These are phyloP conservation scores for Cyanoramphus novaezelandiae DNA, from an alignment of 2,113 vertebrate species.

Conservation along the genomic window DNA sequence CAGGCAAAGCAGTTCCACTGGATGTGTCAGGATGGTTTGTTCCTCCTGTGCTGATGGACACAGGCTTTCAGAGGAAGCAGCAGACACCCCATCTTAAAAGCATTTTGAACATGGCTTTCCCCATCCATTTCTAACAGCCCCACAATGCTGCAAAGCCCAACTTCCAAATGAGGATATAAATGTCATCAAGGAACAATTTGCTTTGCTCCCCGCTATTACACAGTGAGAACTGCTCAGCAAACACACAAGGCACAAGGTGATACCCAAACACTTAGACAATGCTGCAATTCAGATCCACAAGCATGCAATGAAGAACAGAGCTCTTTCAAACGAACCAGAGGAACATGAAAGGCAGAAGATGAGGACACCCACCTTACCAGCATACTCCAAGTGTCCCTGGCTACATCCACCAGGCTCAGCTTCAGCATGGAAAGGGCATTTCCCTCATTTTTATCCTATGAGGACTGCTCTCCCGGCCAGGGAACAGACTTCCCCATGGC, in stretches of 20 bases:
- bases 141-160: background rate
- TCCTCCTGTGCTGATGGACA: background rate
- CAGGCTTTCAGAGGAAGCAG: background rate
- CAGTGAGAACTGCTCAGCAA: background rate
- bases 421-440: background rate
- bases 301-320: accelerated
- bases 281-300: background rate
- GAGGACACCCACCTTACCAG: background rate
- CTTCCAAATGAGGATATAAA: background rate
- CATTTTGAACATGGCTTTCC: background rate
- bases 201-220: background rate
- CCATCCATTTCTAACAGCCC: background rate
- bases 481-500: background rate
- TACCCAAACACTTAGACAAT: accelerated
- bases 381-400: background rate
- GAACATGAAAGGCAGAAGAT: background rate
- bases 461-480: background rate
- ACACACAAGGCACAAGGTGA: background rate
- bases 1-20: background rate
- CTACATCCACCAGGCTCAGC: background rate
- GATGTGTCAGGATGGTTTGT: background rate
- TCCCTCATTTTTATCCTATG: background rate
- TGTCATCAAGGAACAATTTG: background rate
- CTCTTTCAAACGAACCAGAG: accelerated
- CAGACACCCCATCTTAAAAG: background rate